These are phyloP conservation scores for Progne subis DNA, from an alignment of 2,113 vertebrate species.

Conservation along the genomic window DNA sequence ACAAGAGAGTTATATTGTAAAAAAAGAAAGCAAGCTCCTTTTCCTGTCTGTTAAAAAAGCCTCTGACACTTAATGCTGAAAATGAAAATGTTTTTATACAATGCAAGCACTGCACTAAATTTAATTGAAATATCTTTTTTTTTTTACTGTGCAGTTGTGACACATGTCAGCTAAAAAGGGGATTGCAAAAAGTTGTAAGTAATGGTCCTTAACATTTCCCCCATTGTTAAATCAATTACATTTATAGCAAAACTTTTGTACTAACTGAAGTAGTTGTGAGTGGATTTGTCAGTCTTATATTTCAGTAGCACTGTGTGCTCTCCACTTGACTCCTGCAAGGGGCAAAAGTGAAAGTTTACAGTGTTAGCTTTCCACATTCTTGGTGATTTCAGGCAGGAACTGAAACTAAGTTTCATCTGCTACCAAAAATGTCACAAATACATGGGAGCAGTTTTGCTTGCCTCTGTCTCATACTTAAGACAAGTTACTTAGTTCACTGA, in stretches of 20 bases:
- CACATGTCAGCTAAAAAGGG: background rate
- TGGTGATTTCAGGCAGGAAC: background rate
- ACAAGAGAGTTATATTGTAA: background rate
- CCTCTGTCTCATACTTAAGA: background rate
- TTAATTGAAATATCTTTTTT: background rate
- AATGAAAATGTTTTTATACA: background rate
- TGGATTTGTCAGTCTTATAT: background rate
- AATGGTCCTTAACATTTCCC: constrained; percentile 10
- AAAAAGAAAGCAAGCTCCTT: background rate
- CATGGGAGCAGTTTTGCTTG: background rate
- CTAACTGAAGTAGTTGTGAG: background rate
- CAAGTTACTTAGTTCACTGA: background rate
- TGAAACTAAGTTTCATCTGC: background rate
- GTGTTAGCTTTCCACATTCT: background rate
- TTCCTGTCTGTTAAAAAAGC: background rate
- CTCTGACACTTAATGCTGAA: background rate
- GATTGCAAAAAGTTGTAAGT: background rate
- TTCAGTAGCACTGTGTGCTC: background rate
- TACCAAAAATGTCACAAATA: background rate
- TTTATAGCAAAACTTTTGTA: background rate
- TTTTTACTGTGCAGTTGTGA: constrained; percentile 5
- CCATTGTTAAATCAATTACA: background rate
- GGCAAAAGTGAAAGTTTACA: background rate
- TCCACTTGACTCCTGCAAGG: background rate
- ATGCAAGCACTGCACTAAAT: background rate